Conservation (phyloP, 2,113 vertebrate genomes). For the Tachuris rubrigastra region DNA sequence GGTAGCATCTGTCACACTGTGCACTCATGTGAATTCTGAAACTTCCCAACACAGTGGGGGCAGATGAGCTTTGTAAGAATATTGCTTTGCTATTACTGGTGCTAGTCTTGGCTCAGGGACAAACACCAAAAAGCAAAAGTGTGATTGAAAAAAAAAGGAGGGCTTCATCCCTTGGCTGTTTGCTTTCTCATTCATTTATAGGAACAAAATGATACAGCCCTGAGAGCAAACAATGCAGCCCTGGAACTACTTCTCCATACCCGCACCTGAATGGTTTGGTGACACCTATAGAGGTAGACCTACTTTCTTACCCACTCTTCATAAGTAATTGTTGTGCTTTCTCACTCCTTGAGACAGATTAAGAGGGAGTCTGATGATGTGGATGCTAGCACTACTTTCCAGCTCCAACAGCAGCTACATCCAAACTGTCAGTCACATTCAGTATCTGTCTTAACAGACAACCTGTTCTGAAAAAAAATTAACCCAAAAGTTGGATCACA, state of each 20-base stretch:
- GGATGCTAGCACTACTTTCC: neutral
- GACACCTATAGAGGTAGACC: neutral
- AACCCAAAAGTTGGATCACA: neutral
- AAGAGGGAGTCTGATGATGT: neutral
- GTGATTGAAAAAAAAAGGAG: neutral
- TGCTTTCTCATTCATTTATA: neutral
- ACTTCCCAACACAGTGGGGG: neutral
- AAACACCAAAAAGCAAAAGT: neutral
- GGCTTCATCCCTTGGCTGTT: neutral
- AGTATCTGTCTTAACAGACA: neutral
- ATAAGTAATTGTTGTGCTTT: neutral
- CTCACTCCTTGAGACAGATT: neutral
- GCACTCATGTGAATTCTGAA: neutral
- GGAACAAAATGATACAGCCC: neutral
- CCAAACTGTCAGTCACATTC: neutral
- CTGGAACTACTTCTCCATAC: neutral
- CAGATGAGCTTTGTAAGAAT: neutral
- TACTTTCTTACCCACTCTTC: neutral
- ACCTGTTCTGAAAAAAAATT: neutral
- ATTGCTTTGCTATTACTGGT: neutral
- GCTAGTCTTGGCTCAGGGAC: neutral
- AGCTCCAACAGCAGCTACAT: neutral
- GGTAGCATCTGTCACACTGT: fast-evolving
- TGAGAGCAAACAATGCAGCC: neutral
- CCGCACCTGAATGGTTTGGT: neutral